Evolutionary conservation across 2,888 invertebrate species (phyloP).

Genomic region (Hemithea aestivaria): DNA sequence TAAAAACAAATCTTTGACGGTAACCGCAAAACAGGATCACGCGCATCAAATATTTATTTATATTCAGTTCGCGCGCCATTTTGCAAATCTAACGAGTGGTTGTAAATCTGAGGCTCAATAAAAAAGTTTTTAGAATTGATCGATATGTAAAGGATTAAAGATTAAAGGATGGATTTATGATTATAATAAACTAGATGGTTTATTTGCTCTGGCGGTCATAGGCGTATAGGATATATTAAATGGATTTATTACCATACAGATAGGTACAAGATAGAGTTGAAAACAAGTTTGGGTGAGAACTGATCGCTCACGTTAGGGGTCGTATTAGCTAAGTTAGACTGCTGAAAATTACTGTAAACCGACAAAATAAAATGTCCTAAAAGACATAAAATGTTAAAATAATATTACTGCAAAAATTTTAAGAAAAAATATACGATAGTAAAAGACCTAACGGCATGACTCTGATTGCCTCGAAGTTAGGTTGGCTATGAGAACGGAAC

Average conservation of each 20-base stretch:
- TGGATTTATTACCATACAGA: neutral
- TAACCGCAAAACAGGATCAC: neutral
- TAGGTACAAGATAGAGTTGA: too few species aligned
- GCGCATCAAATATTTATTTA: neutral
- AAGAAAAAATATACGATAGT: too few species aligned
- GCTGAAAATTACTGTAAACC: too few species aligned
- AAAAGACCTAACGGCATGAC: too few species aligned
- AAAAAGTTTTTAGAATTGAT: slow-evolving; percentile 16
- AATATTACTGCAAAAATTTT: too few species aligned
- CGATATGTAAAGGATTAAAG: slow-evolving; percentile 14
- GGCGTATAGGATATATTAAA: neutral
- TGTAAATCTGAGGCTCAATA: slow-evolving; percentile 8
- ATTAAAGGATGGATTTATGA: slow-evolving; percentile 4
- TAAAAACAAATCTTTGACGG: neutral
- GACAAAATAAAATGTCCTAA: too few species aligned
- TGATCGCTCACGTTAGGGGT: too few species aligned
- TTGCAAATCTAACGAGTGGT: slow-evolving; percentile 7
- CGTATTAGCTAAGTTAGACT: too few species aligned
- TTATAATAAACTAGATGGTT: slow-evolving; percentile 7
- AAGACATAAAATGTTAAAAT: too few species aligned
- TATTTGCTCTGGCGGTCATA: slow-evolving; percentile 4
- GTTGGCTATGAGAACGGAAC: too few species aligned
- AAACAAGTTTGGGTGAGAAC: too few species aligned
- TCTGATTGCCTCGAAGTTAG: too few species aligned
- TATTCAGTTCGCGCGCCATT: slow-evolving; percentile 4